These are phyloP conservation scores for Autographa gamma DNA, from an alignment of 2,888 invertebrate species.

Conservation along the genomic window DNA sequence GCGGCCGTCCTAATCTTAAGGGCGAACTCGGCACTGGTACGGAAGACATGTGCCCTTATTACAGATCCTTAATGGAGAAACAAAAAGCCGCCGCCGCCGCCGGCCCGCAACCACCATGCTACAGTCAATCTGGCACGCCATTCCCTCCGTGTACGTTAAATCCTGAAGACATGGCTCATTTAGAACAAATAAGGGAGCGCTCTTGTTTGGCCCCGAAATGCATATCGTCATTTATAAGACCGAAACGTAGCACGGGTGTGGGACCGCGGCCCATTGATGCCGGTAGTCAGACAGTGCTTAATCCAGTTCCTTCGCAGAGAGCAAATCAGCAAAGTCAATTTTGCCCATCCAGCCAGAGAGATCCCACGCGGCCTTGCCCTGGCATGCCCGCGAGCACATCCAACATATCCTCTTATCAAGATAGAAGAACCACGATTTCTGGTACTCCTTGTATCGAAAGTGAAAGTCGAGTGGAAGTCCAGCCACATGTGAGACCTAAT, in stretches of 20 bases:
- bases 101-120: not conserved
- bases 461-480: conserved; percentile 21
- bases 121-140: not conserved
- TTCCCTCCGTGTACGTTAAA: conserved; percentile 63
- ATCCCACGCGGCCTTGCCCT: conserved; percentile 5
- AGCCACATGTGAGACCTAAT: conserved; percentile 31
- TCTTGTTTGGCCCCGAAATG: conserved; percentile 42
- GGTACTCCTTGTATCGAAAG: conserved; percentile 6
- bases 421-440: conserved; percentile 18
- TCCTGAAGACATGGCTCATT: conserved; percentile 64
- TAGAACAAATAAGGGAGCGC: conserved; percentile 66
- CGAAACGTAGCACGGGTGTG: conserved; percentile 50
- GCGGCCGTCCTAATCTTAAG: not conserved
- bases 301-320: conserved; percentile 3
- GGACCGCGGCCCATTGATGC: conserved; percentile 56
- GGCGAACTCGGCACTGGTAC: not conserved
- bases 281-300: conserved; percentile 63
- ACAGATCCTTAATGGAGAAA: not conserved
- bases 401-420: not conserved
- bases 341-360: conserved; percentile 9
- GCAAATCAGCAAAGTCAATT: not conserved
- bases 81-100: not conserved
- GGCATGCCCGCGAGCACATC: not conserved
- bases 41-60: conserved; percentile 13
- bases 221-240: conserved; percentile 12